These are phyloP conservation scores for Macrosiphum euphorbiae DNA, from an alignment of 2,888 invertebrate species.

Conservation along the genomic window DNA sequence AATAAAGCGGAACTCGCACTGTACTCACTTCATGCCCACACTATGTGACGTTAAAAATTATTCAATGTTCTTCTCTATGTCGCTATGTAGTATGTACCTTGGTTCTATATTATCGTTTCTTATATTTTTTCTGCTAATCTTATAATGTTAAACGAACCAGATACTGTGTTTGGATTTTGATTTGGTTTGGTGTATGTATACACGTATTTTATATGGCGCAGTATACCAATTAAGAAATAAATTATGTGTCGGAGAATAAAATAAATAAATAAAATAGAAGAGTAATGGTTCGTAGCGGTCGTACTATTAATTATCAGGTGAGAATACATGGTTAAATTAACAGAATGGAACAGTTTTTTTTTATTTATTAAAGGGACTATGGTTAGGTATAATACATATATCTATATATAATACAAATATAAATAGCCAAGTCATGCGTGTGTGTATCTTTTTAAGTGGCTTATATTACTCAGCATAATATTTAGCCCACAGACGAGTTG, in stretches of 20 bases:
- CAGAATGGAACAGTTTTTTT: not conserved
- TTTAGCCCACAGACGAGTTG: slow-evolving; percentile 25
- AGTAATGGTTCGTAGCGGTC: not conserved
- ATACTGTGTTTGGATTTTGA: not conserved
- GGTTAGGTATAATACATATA: not conserved
- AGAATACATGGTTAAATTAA: not conserved
- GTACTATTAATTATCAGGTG: slow-evolving; percentile 21
- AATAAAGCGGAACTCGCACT: not conserved
- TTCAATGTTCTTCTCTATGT: not conserved
- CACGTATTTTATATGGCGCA: not conserved
- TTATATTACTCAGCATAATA: slow-evolving; percentile 31
- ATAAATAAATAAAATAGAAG: not conserved
- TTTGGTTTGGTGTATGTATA: not conserved
- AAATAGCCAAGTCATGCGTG: slow-evolving; percentile 24
- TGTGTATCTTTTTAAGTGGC: slow-evolving; percentile 41
- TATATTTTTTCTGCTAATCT: not conserved
- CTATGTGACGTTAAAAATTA: not conserved
- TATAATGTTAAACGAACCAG: not conserved
- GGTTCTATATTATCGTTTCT: not conserved
- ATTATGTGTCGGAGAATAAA: not conserved
- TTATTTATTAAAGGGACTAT: not conserved
- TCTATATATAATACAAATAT: not conserved
- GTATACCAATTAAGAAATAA: not conserved
- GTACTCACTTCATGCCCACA: not conserved
- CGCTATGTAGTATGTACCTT: too few relatives aligned